These are phyloP conservation scores for Cryptosula pallasiana DNA, from an alignment of 2,888 invertebrate species.

Conservation along the genomic window DNA sequence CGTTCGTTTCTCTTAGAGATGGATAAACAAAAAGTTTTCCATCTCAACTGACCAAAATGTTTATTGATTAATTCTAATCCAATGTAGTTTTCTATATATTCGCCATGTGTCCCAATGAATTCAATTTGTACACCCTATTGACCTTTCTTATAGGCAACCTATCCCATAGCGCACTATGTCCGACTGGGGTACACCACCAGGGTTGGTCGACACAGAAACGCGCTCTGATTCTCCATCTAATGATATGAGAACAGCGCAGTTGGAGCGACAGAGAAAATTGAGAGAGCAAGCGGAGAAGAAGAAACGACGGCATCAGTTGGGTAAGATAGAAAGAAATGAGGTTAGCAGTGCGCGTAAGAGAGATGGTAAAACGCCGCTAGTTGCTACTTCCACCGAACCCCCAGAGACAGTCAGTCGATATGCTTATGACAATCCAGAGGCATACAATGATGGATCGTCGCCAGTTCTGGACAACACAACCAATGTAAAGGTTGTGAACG, in stretches of 20 bases:
- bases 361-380: conserved; percentile 15
- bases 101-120: too few species aligned
- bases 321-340: conserved; percentile 9
- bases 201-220: neutral
- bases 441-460: neutral
- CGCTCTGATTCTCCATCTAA: conserved; percentile 8
- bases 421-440: conserved; percentile 21
- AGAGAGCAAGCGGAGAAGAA: conserved; percentile 12
- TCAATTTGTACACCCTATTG: too few species aligned
- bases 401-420: neutral
- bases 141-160: too few species aligned
- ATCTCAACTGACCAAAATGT: too few species aligned
- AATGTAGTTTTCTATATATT: too few species aligned
- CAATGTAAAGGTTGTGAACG: conserved; percentile 15
- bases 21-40: too few species aligned
- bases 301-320: conserved; percentile 19
- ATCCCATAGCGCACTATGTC: neutral
- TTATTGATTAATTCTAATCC: too few species aligned
- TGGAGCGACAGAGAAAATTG: neutral
- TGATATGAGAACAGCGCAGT: conserved; percentile 16
- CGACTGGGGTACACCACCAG: conserved; percentile 14
- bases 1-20: too few species aligned
- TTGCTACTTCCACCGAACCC: neutral
- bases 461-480: neutral
- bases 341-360: conserved; percentile 8